These are phyloP conservation scores for Corythaixoides concolor DNA, from an alignment of 2,113 vertebrate species.

Conservation along the genomic window DNA sequence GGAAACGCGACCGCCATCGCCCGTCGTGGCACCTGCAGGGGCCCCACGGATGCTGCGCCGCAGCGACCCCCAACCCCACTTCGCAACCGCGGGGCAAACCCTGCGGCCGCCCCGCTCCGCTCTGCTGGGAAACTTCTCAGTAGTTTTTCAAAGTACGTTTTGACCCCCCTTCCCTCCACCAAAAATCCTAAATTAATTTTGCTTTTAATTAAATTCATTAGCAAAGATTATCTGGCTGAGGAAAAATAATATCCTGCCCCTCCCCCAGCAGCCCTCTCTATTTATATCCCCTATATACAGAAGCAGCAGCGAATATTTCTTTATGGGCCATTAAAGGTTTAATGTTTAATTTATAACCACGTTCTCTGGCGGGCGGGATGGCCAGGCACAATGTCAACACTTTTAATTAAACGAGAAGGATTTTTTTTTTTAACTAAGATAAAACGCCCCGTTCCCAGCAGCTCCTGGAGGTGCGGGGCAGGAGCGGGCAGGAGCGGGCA, in stretches of 20 bases:
- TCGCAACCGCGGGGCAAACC: background rate
- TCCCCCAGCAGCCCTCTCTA: slow-evolving; percentile 56
- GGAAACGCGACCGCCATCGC: rapidly evolving
- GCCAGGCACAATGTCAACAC: slow-evolving; percentile 79
- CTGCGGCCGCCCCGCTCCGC: rapidly evolving
- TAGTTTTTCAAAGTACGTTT: background rate
- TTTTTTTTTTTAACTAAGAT: slow-evolving; percentile 20
- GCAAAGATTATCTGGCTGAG: slow-evolving; percentile 72
- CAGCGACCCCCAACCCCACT: rapidly evolving
- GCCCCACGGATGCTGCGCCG: background rate
- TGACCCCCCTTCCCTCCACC: background rate
- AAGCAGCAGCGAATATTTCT: slow-evolving; percentile 74
- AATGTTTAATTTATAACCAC: slow-evolving; percentile 79
- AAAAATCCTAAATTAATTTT: slow-evolving; percentile 61
- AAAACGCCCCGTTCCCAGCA: background rate
- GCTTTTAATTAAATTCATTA: slow-evolving; percentile 78
- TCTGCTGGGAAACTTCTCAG: background rate
- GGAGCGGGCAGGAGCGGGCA: background rate
- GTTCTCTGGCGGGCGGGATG: slow-evolving; percentile 72
- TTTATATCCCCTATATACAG: slow-evolving; percentile 66
- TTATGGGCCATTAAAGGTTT: slow-evolving; percentile 80
- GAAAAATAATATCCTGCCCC: slow-evolving; percentile 61
- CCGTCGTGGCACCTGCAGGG: background rate
- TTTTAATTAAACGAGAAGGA: slow-evolving; percentile 77
- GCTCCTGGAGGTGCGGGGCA: background rate